Conservation (phyloP, 2,797 vertebrate species). For the Macrochelys suwanniensis region DNA sequence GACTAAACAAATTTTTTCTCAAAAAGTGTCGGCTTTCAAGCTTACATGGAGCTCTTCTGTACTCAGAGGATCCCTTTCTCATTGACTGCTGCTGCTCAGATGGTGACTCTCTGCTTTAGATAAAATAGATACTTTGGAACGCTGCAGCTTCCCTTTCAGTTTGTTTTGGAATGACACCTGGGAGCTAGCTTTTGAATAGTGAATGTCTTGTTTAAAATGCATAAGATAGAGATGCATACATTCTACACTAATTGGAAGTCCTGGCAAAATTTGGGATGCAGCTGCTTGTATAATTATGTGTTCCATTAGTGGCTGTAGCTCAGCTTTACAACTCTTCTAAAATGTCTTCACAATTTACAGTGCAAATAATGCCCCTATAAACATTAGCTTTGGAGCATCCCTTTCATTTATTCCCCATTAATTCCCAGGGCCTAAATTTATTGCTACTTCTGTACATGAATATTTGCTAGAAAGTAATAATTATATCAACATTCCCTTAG, state of each 20-base stretch:
- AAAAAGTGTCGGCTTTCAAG: neutral
- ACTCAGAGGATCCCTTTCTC: neutral
- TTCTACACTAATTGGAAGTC: conserved; percentile 68
- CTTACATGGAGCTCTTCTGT: neutral
- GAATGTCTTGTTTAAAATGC: conserved; percentile 41
- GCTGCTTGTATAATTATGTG: conserved; percentile 71
- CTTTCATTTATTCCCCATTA: conserved; percentile 5
- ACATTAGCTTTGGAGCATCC: conserved; percentile 11
- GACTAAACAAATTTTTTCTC: neutral
- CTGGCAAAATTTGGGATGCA: conserved; percentile 61
- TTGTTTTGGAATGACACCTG: neutral
- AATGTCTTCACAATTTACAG: conserved; percentile 20
- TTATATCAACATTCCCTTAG: neutral
- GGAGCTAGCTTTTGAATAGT: neutral
- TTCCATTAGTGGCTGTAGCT: conserved; percentile 61
- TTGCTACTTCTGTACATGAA: neutral
- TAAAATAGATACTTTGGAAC: neutral
- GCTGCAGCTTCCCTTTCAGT: neutral
- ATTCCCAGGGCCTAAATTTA: neutral
- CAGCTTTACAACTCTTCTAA: conserved; percentile 57
- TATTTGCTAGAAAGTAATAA: neutral
- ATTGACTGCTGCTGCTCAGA: neutral
- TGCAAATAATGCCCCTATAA: conserved; percentile 19
- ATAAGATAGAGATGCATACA: conserved; percentile 8
- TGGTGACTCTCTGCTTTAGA: neutral